Evolutionary conservation across 2,888 invertebrate species (phyloP).

Genomic region (Lochmaea crataegi): DNA sequence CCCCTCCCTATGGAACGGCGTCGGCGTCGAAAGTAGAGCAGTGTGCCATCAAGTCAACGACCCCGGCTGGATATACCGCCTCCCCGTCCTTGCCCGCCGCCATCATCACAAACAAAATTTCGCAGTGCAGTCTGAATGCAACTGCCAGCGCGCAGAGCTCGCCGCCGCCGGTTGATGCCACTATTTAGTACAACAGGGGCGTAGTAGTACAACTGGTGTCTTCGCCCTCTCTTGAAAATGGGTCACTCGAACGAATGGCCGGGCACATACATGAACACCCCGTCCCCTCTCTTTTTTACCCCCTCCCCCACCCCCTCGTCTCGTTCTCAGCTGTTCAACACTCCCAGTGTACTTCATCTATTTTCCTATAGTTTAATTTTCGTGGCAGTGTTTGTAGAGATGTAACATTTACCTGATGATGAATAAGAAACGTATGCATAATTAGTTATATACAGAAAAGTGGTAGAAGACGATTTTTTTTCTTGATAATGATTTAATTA

Average conservation of each 20-base stretch:
- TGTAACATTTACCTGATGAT: slow-evolving; percentile 49
- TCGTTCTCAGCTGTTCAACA: slow-evolving; percentile 50
- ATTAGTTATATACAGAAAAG: too few species aligned
- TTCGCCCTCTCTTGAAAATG: slow-evolving; percentile 57
- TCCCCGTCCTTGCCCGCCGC: slow-evolving; percentile 26
- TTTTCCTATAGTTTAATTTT: slow-evolving; percentile 54
- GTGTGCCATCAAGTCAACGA: slow-evolving; percentile 57
- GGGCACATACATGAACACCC: slow-evolving; percentile 30
- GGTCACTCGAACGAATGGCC: slow-evolving; percentile 55
- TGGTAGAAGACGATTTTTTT: too few species aligned
- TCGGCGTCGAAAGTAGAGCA: slow-evolving; percentile 59
- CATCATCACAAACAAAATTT: slow-evolving; percentile 50
- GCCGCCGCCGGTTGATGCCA: slow-evolving; percentile 26
- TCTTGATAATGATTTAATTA: neutral
- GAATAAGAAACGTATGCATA: slow-evolving; percentile 9
- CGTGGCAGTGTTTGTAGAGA: slow-evolving; percentile 62
- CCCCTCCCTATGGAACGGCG: slow-evolving; percentile 52
- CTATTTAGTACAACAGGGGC: slow-evolving; percentile 41
- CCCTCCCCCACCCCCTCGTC: slow-evolving; percentile 45
- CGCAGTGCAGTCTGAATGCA: slow-evolving; percentile 48
- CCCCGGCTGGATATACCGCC: slow-evolving; percentile 41
- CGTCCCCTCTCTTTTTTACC: too few species aligned
- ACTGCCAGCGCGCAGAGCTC: slow-evolving; percentile 21
- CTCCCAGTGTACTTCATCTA: slow-evolving; percentile 43
- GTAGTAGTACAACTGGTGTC: slow-evolving; percentile 47